Conservation (phyloP, 2,797 vertebrate genomes). For the Danio tinwini region DNA sequence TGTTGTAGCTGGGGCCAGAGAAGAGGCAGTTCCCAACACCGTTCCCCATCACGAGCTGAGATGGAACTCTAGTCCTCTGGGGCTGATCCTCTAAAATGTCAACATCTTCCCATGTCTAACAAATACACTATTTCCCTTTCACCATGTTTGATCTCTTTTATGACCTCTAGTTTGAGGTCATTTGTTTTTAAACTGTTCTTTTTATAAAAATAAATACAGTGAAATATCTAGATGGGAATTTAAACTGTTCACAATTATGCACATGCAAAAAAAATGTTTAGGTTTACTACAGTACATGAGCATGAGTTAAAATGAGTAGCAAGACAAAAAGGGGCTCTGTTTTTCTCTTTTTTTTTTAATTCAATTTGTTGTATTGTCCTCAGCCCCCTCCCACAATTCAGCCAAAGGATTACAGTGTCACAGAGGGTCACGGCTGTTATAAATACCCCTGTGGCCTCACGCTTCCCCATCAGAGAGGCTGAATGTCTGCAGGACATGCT, state of each 20-base stretch:
- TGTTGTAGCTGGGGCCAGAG: constrained; percentile 13
- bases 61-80: constrained; percentile 8
- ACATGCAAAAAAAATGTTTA: neutral
- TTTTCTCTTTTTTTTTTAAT: constrained; percentile 70
- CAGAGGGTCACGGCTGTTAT: constrained; percentile 73
- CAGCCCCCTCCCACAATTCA: constrained; percentile 73
- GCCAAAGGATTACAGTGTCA: constrained; percentile 63
- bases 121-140: neutral
- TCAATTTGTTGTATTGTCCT: constrained; percentile 68
- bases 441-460: constrained; percentile 77
- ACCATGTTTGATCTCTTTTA: neutral
- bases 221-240: neutral
- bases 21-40: constrained; percentile 11
- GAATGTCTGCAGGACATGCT: constrained; percentile 82
- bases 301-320: constrained; percentile 16
- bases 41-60: neutral
- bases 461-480: constrained; percentile 78
- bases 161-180: neutral
- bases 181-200: neutral
- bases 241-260: neutral
- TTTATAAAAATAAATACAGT: neutral
- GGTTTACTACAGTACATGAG: neutral
- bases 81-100: neutral
- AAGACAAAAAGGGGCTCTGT: constrained; percentile 73
- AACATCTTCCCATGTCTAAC: neutral